Evolutionary conservation across 2,888 invertebrate species (phyloP).

Genomic region (Tromatobia lineatoria): DNA sequence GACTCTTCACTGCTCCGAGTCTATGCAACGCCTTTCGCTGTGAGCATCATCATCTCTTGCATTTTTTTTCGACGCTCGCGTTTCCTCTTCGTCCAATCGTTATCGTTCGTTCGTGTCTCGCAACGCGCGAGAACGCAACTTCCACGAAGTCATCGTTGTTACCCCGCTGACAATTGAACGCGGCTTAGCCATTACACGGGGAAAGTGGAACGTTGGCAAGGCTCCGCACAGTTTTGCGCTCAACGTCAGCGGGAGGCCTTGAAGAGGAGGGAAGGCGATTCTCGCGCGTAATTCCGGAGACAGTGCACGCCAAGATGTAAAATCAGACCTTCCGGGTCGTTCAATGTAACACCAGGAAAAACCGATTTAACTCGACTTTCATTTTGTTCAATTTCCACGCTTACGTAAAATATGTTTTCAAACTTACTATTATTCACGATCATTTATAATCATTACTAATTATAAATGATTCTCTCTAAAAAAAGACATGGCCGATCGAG

Average conservation of each 20-base stretch:
- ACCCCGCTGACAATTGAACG: slow-evolving; percentile 56
- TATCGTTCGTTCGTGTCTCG: slow-evolving; percentile 30
- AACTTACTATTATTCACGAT: background rate
- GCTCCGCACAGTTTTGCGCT: background rate
- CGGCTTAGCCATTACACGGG: slow-evolving; percentile 39
- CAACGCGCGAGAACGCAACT: slow-evolving; percentile 43
- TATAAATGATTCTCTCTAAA: no score
- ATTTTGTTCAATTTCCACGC: background rate
- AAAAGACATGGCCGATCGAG: no score
- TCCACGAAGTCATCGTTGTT: slow-evolving; percentile 51
- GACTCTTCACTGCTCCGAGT: background rate
- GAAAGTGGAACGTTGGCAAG: slow-evolving; percentile 50
- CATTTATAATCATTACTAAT: no score
- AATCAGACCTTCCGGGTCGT: slow-evolving; percentile 43
- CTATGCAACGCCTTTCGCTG: slow-evolving; percentile 27
- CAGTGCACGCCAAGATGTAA: background rate
- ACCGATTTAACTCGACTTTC: background rate
- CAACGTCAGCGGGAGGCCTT: background rate
- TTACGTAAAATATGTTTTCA: background rate
- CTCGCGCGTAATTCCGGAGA: slow-evolving; percentile 52
- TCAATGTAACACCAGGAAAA: slow-evolving; percentile 20
- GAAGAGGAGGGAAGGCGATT: slow-evolving; percentile 9
- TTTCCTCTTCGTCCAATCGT: background rate
- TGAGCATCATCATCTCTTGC: slow-evolving; percentile 30
- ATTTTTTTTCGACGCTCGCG: background rate